Conservation (phyloP, 2,113 vertebrate genomes). For the Halcyon senegalensis region DNA sequence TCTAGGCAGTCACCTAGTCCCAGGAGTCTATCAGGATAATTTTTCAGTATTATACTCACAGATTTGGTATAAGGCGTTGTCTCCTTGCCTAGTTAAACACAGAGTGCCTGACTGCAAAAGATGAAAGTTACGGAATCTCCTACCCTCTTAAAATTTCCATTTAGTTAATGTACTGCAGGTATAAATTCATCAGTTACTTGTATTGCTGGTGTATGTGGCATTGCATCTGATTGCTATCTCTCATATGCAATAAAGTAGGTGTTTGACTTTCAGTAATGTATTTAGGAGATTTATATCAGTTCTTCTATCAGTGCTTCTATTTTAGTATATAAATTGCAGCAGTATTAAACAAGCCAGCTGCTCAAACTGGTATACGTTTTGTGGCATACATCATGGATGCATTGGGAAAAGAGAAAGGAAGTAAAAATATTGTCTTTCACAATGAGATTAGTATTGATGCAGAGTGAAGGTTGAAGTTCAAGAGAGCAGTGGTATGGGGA, state of each 20-base stretch:
- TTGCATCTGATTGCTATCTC: background rate
- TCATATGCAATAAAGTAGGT: background rate
- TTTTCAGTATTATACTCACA: background rate
- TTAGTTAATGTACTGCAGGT: background rate
- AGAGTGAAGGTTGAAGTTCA: background rate
- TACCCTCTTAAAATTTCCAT: background rate
- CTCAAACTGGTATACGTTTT: background rate
- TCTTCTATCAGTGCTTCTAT: background rate
- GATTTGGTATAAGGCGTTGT: background rate
- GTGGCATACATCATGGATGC: background rate
- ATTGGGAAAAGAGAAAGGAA: background rate
- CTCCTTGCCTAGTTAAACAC: background rate
- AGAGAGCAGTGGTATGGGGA: background rate
- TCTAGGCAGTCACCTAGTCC: background rate
- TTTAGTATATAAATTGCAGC: background rate
- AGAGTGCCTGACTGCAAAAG: background rate
- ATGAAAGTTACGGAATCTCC: background rate
- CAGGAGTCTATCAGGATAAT: background rate
- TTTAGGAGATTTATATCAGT: background rate
- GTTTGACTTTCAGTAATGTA: background rate
- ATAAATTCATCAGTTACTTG: background rate
- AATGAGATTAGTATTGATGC: fast-evolving
- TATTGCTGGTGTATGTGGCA: background rate
- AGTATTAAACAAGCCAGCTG: background rate
- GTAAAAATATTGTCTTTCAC: background rate